Evolutionary conservation across 2,113 vertebrate genomes (phyloP), one percentile per base, ranked within the genome.

Genomic region (Gavialis gangeticus): DNA sequence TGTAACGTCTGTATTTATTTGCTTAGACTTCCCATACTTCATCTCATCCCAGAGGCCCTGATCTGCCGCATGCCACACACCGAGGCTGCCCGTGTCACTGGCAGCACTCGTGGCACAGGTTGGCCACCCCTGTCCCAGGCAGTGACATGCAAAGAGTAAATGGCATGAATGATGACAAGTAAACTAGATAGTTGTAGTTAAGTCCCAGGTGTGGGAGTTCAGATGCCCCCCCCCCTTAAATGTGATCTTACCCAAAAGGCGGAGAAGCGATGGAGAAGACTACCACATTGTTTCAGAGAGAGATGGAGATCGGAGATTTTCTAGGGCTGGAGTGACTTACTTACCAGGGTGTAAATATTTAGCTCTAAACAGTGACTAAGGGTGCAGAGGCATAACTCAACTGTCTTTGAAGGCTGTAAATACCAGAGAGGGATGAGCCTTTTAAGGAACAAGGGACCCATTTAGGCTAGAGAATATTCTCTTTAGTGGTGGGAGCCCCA

Each of bases 401-500:
- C 58, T 76, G 27, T 81, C 91, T 57, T 25, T 46, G 2, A 25
- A 37, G 34, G 18, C 78, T 56, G 28, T 63, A 6, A 46, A 13
- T 59, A 25, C 1, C 84, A 30, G 2, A 3, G 0, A 3, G n/a
- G 3, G 55, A 88, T 77, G 82, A 78, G 13, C 22, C 80, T 79
- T 57, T 27, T 46, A 46, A 46, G 59, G 11, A 91, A 13, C 21
- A 30, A 0, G 3, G 60, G 37, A 30, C 10, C 19, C 5, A 0
- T 56, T 76, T 5, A 22, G 80, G 28, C 77, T 6, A 71, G 34
- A 59, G 63, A 89, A 2, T 16, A 64, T 4, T 90, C 3, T 62
- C 66, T 27, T 22, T 1, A 6, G 55, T 77, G 24, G 25, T 64
- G 19, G 83, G 56, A 89, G 0, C 46, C n/a, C 56, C 1, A 0